Percentiles rank a stretch among this genome's conserved stretches.
These are phyloP conservation scores for Drosophila sulfurigaster DNA, from an alignment of 1,140 invertebrate species.

Conservation along the genomic window DNA sequence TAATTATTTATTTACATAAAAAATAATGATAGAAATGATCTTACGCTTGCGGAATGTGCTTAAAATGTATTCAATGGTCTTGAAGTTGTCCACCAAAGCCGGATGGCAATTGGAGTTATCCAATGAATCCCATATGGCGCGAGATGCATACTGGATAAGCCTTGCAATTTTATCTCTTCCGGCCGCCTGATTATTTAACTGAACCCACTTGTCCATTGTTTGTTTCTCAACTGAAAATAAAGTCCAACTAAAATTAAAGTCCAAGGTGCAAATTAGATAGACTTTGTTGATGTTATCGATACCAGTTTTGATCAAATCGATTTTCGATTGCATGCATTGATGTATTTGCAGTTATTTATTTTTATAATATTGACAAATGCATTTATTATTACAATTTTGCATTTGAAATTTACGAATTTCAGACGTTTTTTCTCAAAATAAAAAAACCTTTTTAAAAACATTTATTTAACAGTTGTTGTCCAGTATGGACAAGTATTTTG, in stretches of 20 bases:
- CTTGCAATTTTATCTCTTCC: slow-evolving; percentile 88
- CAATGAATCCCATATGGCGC: slow-evolving; percentile 88
- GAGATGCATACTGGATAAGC: slow-evolving; percentile 88
- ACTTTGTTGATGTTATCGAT: no score
- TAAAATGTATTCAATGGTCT: slow-evolving; percentile 89
- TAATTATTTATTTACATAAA: slow-evolving; percentile 4
- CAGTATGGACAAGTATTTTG: no score
- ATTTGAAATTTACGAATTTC: no score
- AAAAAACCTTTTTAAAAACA: no score
- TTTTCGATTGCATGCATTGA: no score
- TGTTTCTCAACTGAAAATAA: slow-evolving; percentile 42
- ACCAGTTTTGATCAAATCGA: no score
- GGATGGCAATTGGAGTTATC: slow-evolving; percentile 85
- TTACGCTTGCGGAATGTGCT: slow-evolving; percentile 91
- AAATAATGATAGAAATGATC: slow-evolving; percentile 5
- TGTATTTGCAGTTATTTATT: no score
- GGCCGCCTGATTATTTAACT: slow-evolving; percentile 87
- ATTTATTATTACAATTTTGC: no score
- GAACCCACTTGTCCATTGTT: slow-evolving; percentile 87
- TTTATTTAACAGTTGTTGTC: no score
- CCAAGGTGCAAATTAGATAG: slow-evolving; percentile 36
- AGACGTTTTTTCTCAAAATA: no score
- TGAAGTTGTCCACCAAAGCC: slow-evolving; percentile 87
- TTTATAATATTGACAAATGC: no score
- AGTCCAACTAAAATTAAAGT: slow-evolving; percentile 40